phyloP scores from a whole-genome alignment of 2,888 invertebrate genomes.

The Hartigia nigra region DNA sequence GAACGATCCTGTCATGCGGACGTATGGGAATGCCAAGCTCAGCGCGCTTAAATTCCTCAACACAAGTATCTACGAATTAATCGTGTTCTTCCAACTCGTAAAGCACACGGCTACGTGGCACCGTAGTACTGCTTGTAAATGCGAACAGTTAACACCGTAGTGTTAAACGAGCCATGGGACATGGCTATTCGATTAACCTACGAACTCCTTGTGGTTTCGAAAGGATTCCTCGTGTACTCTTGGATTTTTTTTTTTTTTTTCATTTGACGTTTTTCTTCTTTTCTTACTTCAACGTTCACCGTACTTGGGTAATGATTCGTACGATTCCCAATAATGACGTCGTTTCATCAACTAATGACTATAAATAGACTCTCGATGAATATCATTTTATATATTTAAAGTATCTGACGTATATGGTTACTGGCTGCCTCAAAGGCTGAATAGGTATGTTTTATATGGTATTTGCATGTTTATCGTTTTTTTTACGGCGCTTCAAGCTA shows the following conservation, averaged over 20 bases:
- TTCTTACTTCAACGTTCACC: neutral
- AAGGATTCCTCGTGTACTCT: slow-evolving; percentile 3
- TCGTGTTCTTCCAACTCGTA: neutral
- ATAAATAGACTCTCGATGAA: neutral
- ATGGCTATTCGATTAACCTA: slow-evolving; percentile 57
- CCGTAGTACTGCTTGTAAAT: neutral
- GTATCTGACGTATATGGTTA: neutral
- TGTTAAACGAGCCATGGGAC: slow-evolving; percentile 51
- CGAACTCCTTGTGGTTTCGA: slow-evolving; percentile 13
- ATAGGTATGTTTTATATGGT: neutral
- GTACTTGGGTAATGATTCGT: neutral
- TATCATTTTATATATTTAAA: neutral
- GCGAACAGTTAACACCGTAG: slow-evolving; percentile 46
- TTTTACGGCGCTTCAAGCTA: neutral
- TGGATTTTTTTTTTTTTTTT: neutral
- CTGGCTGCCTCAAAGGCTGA: neutral
- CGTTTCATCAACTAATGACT: neutral
- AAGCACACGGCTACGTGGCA: neutral
- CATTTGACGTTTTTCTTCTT: neutral
- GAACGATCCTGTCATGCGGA: neutral
- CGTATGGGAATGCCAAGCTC: neutral
- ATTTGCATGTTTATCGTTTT: neutral
- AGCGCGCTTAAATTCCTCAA: neutral
- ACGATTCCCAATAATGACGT: neutral
- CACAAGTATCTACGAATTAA: neutral